Base-by-base conservation (phyloP, 2,797 vertebrate species). In the Epinephelus coioides region DNA sequence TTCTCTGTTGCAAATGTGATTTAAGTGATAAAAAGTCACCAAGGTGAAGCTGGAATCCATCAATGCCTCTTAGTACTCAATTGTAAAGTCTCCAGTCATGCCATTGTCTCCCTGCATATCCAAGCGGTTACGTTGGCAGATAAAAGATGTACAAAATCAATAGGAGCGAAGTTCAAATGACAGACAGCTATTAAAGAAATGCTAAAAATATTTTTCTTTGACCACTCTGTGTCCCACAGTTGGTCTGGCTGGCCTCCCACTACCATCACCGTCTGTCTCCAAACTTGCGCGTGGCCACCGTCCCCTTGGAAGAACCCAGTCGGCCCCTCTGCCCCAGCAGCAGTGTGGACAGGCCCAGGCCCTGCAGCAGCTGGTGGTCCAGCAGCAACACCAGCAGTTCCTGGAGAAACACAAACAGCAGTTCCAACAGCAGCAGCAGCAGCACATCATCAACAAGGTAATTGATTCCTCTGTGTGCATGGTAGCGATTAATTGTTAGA, bases 371-470 rank as follows among this genome's bases (percentile, higher is more conserved):
- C 95, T 99, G 88, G 98, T 99, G 74, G 97, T 99, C 86, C 98
- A 99, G 92, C 98, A 99, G 94, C 98, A 99, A 90, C 98, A 99
- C 95, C 98, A 99, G 95, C 98, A 99, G 93, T 99, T 99, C 93
- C 96, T 99, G 95, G 98, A 99, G 94, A 99, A 99, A 94, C 98
- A 99, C 95, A 99, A 99, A 86, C 98, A 99, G 90, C 98, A 99
- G 86, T 99, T 99, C 91, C 98, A 99, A 63, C 98, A 99, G 82
- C 97, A 98, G 89, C 97, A 98, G 89, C 98, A 94, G 79, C 91
- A 98, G 90, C 98, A 99, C 93, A 95, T 98, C 92, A 97, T 98
- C 91, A 97, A 94, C 96, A 98, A 99, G 98, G 98, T 98, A 49
- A 40, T 40, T 8, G 40, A 40, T 40, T 40, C 40, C 9, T 40